phyloP scores from a whole-genome alignment of 2,888 invertebrate species.

The Hedya salicella region DNA sequence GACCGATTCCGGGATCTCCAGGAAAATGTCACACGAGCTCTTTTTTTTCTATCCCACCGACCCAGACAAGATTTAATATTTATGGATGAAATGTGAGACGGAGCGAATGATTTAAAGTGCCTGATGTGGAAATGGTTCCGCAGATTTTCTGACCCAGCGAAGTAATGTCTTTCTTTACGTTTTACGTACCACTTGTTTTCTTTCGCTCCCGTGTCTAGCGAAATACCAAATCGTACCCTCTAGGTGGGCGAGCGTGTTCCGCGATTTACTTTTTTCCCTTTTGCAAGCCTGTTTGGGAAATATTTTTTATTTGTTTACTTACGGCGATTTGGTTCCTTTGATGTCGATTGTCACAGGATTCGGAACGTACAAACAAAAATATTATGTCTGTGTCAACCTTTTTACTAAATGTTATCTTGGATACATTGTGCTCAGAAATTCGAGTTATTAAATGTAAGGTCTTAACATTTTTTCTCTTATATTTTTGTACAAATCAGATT shows the following conservation, averaged over 20 bases:
- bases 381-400: constrained; percentile 60
- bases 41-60: constrained; percentile 76
- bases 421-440: constrained; percentile 6
- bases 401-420: constrained; percentile 51
- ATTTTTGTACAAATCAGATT: too few species aligned
- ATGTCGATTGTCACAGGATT: constrained; percentile 74
- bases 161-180: constrained; percentile 81
- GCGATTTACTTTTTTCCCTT: constrained; percentile 77
- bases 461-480: background rate
- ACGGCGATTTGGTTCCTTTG: constrained; percentile 79
- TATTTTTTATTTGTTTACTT: constrained; percentile 80
- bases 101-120: constrained; percentile 83
- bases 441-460: constrained; percentile 3
- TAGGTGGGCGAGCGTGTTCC: constrained; percentile 72
- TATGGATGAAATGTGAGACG: constrained; percentile 84
- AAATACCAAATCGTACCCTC: constrained; percentile 74
- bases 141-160: constrained; percentile 83
- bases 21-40: constrained; percentile 78
- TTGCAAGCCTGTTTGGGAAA: constrained; percentile 73
- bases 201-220: constrained; percentile 60
- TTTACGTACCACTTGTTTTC: constrained; percentile 82
- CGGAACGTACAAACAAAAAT: constrained; percentile 65
- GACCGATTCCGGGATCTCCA: constrained; percentile 81
- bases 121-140: constrained; percentile 82
- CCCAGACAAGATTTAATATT: constrained; percentile 82